phyloP scores from a whole-genome alignment of 2,113 vertebrate species.

The Pseudorectes ferrugineus region DNA sequence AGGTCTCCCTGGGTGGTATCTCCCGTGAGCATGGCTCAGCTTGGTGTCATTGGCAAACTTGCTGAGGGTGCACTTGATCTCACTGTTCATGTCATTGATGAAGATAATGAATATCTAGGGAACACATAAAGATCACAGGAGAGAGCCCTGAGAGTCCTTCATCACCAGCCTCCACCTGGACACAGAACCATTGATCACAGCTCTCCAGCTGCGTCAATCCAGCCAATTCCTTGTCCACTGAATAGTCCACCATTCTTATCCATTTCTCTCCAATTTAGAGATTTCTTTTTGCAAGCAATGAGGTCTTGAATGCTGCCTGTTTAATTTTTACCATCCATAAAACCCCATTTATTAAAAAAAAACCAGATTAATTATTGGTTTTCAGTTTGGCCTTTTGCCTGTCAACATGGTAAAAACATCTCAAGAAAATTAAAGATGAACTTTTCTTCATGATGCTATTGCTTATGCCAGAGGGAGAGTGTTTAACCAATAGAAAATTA shows the following conservation, averaged over 20 bases:
- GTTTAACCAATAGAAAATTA: constrained; percentile 21
- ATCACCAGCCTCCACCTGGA: neutral
- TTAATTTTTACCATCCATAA: neutral
- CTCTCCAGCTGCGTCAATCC: fast-evolving
- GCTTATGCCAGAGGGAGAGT: neutral
- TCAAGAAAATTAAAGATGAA: neutral
- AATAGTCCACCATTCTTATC: neutral
- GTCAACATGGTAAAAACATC: neutral
- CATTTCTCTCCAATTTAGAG: neutral
- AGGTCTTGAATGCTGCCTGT: neutral
- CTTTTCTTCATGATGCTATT: neutral
- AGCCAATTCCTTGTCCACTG: neutral
- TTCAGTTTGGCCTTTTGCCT: neutral
- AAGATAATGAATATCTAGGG: neutral
- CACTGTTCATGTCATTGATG: neutral
- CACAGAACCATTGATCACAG: neutral
- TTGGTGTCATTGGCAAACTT: neutral
- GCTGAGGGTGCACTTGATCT: neutral
- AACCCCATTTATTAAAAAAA: neutral
- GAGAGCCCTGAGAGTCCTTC: neutral
- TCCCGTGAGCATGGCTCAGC: neutral
- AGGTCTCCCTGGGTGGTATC: no score
- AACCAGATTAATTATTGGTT: neutral
- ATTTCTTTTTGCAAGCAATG: neutral
- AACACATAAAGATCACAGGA: neutral